Evolutionary conservation across 2,888 invertebrate genomes (phyloP).

Genomic region (Synanthedon tipuliformis): DNA sequence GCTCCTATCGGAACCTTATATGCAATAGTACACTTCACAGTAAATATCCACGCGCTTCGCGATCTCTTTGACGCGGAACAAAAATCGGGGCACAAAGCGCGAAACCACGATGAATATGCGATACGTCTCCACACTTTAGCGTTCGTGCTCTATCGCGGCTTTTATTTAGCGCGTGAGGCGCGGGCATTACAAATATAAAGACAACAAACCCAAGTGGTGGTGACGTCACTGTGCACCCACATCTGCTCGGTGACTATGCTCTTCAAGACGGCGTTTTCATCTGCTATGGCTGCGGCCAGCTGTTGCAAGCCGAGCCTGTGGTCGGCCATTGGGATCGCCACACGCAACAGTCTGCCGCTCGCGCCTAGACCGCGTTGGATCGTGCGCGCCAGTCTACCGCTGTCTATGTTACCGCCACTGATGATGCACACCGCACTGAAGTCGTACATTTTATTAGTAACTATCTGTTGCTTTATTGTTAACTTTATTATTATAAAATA

Average conservation of each 20-base stretch:
- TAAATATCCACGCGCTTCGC: no score
- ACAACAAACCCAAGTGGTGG: conserved; percentile 42
- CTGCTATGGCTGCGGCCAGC: conserved; percentile 49
- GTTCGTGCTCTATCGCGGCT: no score
- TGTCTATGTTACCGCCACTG: conserved; percentile 85
- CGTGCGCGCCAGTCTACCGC: conserved; percentile 79
- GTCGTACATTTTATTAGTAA: conserved; percentile 3
- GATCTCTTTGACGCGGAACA: no score
- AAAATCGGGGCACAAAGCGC: no score
- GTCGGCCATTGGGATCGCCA: conserved; percentile 78
- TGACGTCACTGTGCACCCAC: conserved; percentile 54
- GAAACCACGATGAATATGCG: no score
- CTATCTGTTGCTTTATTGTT: no score
- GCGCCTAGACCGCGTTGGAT: conserved; percentile 84
- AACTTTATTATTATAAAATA: no score
- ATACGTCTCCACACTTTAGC: no score
- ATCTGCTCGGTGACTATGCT: conserved; percentile 57
- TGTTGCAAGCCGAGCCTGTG: conserved; percentile 80
- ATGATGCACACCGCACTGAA: conserved; percentile 79
- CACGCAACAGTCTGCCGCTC: conserved; percentile 77
- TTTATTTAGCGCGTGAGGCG: no score
- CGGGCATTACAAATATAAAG: no score
- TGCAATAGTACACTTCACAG: no score
- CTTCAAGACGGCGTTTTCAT: conserved; percentile 47
- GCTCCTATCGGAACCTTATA: no score